These are phyloP conservation scores for Proteles cristata DNA, from an alignment of 2,113 vertebrate genomes.

Conservation along the genomic window DNA sequence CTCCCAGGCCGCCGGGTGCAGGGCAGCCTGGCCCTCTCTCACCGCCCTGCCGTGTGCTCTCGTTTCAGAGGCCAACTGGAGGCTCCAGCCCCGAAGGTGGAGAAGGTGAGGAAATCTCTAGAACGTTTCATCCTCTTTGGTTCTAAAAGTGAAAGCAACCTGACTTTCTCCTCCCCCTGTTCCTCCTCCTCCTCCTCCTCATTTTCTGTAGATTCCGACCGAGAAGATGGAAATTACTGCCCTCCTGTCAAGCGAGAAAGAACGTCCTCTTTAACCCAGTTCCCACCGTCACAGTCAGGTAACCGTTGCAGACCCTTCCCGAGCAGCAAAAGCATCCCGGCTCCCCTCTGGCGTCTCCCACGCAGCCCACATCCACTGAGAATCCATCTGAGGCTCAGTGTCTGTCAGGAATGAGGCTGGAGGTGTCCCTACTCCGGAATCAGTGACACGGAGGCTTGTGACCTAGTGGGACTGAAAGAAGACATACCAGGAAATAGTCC, in stretches of 20 bases:
- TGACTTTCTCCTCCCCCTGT: not conserved
- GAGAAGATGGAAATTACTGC: conserved; percentile 95
- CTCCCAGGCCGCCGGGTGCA: not conserved
- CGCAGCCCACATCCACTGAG: not conserved
- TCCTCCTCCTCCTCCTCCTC: not conserved
- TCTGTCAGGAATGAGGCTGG: not conserved
- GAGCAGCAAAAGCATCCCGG: fast-evolving
- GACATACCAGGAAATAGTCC: not conserved
- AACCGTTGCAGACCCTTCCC: not conserved
- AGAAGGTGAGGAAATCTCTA: conserved; percentile 89
- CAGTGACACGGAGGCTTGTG: fast-evolving
- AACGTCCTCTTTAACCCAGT: conserved; percentile 94
- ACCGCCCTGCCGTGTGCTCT: conserved; percentile 58
- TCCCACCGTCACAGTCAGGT: conserved; percentile 97
- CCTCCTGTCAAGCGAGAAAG: conserved; percentile 97
- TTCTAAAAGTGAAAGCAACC: not conserved
- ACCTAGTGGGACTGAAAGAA: not conserved
- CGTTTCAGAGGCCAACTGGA: conserved; percentile 95
- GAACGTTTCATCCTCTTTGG: not conserved
- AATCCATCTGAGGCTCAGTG: not conserved
- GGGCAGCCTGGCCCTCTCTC: not conserved
- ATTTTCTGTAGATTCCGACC: conserved; percentile 92
- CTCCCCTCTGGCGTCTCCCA: not conserved
- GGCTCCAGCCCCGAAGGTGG: conserved; percentile 97
- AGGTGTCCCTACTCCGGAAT: not conserved